These are phyloP conservation scores for Abramis brama DNA, from an alignment of 2,113 vertebrate genomes.

Conservation along the genomic window DNA sequence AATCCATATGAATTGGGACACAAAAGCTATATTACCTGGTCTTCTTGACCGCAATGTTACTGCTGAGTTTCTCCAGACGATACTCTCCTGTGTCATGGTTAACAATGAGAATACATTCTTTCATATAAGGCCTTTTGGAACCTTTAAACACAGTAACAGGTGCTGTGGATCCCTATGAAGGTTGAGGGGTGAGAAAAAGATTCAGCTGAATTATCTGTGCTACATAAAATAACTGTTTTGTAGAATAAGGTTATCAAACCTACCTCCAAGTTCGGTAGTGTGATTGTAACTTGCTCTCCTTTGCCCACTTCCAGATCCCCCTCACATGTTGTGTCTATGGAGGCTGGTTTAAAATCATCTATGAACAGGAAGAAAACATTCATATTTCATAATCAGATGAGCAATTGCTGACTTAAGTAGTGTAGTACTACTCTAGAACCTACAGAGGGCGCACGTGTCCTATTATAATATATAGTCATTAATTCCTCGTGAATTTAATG, in stretches of 20 bases:
- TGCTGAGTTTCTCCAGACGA: constrained; percentile 95
- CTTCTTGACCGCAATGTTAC: constrained; percentile 97
- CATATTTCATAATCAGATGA: background rate
- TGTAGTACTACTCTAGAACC: background rate
- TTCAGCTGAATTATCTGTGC: background rate
- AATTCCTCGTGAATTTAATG: background rate
- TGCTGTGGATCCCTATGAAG: constrained; percentile 87
- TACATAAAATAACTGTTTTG: background rate
- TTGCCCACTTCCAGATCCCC: constrained; percentile 96
- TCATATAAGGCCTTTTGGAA: constrained; percentile 95
- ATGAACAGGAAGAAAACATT: constrained; percentile 37
- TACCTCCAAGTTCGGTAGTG: constrained; percentile 96
- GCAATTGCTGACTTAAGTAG: background rate
- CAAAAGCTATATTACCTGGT: constrained; percentile 80
- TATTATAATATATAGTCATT: background rate
- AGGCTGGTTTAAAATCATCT: constrained; percentile 99
- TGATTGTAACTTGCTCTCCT: constrained; percentile 98
- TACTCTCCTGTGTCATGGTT: constrained; percentile 99
- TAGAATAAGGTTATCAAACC: constrained; percentile 39
- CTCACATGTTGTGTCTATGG: constrained; percentile 94
- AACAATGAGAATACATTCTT: constrained; percentile 97
- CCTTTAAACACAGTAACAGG: constrained; percentile 98
- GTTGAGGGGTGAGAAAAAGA: background rate
- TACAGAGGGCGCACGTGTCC: background rate
- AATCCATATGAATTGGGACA: background rate